These are phyloP conservation scores for Hypotaenidia philippensis DNA, from an alignment of 2,797 vertebrate species.

Conservation along the genomic window DNA sequence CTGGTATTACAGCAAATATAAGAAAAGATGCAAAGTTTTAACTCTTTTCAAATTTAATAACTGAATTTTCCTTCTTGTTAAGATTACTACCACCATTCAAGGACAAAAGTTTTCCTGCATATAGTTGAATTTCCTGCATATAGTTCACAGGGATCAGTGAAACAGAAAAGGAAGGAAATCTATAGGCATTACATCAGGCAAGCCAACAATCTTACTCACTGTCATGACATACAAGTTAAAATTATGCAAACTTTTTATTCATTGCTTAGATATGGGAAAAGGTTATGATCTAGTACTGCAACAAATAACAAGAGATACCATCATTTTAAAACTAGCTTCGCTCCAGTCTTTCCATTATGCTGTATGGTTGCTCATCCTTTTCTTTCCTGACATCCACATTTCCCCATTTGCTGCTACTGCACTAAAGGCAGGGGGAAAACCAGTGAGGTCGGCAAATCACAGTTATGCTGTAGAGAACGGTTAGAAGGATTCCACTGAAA, in stretches of 20 bases:
- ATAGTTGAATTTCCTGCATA: background rate
- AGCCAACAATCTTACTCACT: background rate
- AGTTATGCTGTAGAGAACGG: rapidly evolving
- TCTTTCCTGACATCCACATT: background rate
- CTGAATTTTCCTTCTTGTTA: background rate
- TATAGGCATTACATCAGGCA: background rate
- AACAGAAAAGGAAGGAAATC: background rate
- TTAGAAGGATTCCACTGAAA: constrained; percentile 15
- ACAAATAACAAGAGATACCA: background rate
- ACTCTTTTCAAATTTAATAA: background rate
- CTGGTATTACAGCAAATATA: background rate
- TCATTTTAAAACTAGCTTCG: background rate
- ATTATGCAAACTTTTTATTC: background rate
- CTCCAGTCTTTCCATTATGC: background rate
- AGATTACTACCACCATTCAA: background rate
- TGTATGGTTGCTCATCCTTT: background rate
- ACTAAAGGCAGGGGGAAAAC: background rate
- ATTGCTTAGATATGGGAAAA: background rate
- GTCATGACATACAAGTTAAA: background rate
- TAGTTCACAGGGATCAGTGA: background rate
- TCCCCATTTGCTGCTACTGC: background rate
- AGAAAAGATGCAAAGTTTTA: background rate
- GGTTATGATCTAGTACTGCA: background rate
- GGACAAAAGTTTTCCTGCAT: background rate
- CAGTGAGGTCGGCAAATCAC: rapidly evolving